phyloP scores from a whole-genome alignment of 2,113 vertebrate genomes.

The Pao palembangensis region DNA sequence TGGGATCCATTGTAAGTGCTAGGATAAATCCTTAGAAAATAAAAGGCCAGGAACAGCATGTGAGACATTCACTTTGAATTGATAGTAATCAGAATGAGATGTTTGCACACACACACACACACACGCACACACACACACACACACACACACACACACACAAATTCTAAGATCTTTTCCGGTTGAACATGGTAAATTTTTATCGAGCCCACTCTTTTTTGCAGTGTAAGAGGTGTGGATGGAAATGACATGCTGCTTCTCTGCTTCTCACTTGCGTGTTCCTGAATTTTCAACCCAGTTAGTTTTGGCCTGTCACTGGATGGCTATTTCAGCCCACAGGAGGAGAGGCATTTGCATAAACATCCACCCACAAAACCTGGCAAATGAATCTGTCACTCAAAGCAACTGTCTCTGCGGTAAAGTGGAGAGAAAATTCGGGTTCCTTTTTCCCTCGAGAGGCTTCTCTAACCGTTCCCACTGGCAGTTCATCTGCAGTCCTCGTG shows the following conservation, averaged over 20 bases:
- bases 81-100: slow-evolving; percentile 10
- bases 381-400: slow-evolving; percentile 74
- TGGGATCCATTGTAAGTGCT: slow-evolving; percentile 17
- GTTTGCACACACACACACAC: not conserved
- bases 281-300: slow-evolving; percentile 63
- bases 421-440: slow-evolving; percentile 49
- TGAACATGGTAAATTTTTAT: slow-evolving; percentile 34
- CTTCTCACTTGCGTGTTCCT: slow-evolving; percentile 46
- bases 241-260: slow-evolving; percentile 52
- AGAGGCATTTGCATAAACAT: slow-evolving; percentile 75
- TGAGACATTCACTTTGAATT: slow-evolving; percentile 41
- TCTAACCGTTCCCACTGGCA: slow-evolving; percentile 40
- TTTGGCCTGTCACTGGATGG: slow-evolving; percentile 63
- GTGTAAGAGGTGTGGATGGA: slow-evolving; percentile 49
- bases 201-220: not conserved
- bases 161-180: not conserved
- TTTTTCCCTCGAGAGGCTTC: slow-evolving; percentile 49
- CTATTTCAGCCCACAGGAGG: slow-evolving; percentile 67
- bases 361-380: slow-evolving; percentile 72
- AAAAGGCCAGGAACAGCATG: not conserved
- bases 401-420: slow-evolving; percentile 64
- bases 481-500: slow-evolving; percentile 42
- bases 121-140: no score
- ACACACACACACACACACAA: no score
- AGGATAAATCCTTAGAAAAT: no score